A percentile compares a stretch with the other conserved stretches of the same genome.
phyloP scores from a whole-genome alignment of 2,888 invertebrate species.

The Busseola fusca region DNA sequence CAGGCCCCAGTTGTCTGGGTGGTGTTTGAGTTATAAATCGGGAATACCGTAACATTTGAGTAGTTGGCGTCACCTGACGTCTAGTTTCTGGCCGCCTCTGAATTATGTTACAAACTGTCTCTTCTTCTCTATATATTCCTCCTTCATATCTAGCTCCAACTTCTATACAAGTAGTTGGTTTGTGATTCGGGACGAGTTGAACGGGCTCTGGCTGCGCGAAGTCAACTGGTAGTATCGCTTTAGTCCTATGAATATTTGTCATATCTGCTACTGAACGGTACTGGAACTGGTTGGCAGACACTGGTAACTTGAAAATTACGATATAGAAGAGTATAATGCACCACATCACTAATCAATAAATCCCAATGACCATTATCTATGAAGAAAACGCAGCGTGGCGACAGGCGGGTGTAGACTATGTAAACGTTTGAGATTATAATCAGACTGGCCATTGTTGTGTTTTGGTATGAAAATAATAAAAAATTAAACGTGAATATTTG shows the following conservation, averaged over 20 bases:
- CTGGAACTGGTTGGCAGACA: slow-evolving; percentile 28
- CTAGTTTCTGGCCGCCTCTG: neutral
- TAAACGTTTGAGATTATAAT: slow-evolving; percentile 37
- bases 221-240: slow-evolving; percentile 1
- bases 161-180: slow-evolving; percentile 28
- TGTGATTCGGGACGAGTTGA: neutral
- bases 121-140: slow-evolving; percentile 4
- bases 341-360: slow-evolving; percentile 46
- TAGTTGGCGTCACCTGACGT: neutral
- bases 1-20: neutral
- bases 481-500: slow-evolving; percentile 11
- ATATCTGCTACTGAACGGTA: slow-evolving; percentile 18
- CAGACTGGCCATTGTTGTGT: slow-evolving; percentile 33
- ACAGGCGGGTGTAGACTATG: slow-evolving; percentile 8
- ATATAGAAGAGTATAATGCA: slow-evolving; percentile 38
- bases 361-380: slow-evolving; percentile 30
- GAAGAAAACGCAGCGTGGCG: slow-evolving; percentile 17
- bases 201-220: neutral
- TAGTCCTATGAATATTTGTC: slow-evolving; percentile 35
- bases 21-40: neutral
- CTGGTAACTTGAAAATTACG: slow-evolving; percentile 30
- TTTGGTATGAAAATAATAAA: slow-evolving; percentile 35
- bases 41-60: slow-evolving; percentile 7
- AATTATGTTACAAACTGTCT: slow-evolving; percentile 27
- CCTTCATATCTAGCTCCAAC: slow-evolving; percentile 19